Base-by-base conservation (phyloP, 1,140 invertebrate species). In the Teleogryllus occipitalis region DNA sequence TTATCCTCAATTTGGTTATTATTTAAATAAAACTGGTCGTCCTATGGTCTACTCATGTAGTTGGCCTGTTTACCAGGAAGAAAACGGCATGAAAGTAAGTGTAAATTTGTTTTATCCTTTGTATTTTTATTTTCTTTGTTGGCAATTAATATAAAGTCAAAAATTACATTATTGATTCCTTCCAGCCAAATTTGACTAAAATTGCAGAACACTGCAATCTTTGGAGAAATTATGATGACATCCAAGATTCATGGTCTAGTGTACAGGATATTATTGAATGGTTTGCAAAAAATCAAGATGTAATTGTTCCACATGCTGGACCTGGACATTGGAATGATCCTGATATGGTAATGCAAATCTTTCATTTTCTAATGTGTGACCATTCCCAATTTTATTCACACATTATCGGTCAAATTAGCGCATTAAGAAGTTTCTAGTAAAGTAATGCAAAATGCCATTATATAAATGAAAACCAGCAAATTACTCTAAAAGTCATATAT, bases 321-420 rank as follows among this genome's bases (percentile, higher is more conserved):
- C 95, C 95, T 0, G 95, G 96, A 8, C 91, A 93, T 81, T 97
- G 94, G 94, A 96, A 97, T 85, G 96, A 97, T 86, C 96, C 96
- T 2, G 96, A 97, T 85, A 96, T 96, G 95, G 92, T 96, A 87
- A 12, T 77, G 46, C 27, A 39, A 39, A 39, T 2, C 5, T 39
- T 39, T 39, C 27, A 39, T 39, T 39, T 39, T 5, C 27, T 39
- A 39, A 39, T 39, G 1, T 39, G 1, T 5, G 1, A 39, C 27
- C 5, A 39, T 39, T 39, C 27, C 27, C 27, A 39, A 39, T 39
- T 39, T 39, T 39, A 39, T 39, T 39, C 27, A 39, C 27, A 39
- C 1, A 39, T 39, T 39, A 39, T 39, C 27, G 1, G 27, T 39
- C 27, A 39, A 39, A 39, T 39, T 2, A 39, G 27, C 27, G 5